Evolutionary conservation across 1,140 invertebrate genomes (phyloP), one percentile per base, ranked within the genome.

Genomic region (Drosophila miranda): DNA sequence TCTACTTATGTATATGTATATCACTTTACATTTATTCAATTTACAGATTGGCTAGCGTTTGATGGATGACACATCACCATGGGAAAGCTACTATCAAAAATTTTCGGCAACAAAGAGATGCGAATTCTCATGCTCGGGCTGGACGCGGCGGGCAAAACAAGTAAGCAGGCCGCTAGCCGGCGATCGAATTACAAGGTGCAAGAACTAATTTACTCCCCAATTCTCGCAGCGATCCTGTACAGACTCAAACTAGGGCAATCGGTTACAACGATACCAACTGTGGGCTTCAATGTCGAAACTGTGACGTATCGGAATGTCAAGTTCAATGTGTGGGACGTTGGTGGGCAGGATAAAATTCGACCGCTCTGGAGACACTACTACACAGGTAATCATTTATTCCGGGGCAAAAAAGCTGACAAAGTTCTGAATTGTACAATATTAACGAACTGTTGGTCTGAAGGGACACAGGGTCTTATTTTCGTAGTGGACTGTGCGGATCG

Each of bases 251-350:
- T 99, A 92, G 97, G 97, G 84, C 97, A 99, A 93, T 97, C 96
- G 81, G 97, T 99, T 74, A 99, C 97, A 91, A 99, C 98, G 90
- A 99, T 99, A 93, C 98, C 98, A 53, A 99, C 99, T 69, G 99
- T 99, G 83, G 99, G 99, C 82, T 99, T 99, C 92, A 99, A 99
- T 93, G 99, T 99, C 78, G 99, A 99, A 94, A 99, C 99, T 69
- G 99, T 99, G 60, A 98, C 97, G 75, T 99, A 98, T 93, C 99
- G 99, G 94, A 99, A 99, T 94, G 98, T 99, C 81, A 99, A 99
- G 95, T 99, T 99, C 92, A 99, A 99, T 94, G 98, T 99, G 49
- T 99, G 99, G 99, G 99, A 99, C 93, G 99, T 99, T 68, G 99
- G 99, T 70, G 99, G 99, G 55, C 99, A 99, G 93, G 99, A 99